These are phyloP conservation scores for Polylopha cassiicola DNA, from an alignment of 2,888 invertebrate genomes.

Conservation along the genomic window DNA sequence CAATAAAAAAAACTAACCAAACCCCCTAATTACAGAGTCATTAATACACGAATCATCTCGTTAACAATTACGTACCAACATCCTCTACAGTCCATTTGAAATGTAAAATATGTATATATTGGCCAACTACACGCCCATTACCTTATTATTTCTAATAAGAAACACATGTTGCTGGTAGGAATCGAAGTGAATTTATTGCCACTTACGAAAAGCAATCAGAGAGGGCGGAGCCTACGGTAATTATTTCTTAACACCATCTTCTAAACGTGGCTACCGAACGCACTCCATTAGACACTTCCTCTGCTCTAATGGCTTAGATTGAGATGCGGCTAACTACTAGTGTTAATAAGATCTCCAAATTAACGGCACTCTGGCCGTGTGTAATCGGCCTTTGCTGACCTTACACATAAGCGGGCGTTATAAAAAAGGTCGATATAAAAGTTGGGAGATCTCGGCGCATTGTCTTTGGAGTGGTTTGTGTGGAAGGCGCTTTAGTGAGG, in stretches of 20 bases:
- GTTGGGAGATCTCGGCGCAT: slow-evolving; percentile 6
- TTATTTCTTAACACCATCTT: slow-evolving; percentile 74
- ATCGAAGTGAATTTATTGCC: slow-evolving; percentile 61
- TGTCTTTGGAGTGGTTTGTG: slow-evolving; percentile 11
- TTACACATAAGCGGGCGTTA: slow-evolving; percentile 4
- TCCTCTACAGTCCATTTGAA: slow-evolving; percentile 40
- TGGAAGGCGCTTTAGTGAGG: slow-evolving; percentile 23
- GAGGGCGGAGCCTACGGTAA: slow-evolving; percentile 65
- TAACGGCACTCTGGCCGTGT: slow-evolving; percentile 14
- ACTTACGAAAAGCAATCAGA: slow-evolving; percentile 71
- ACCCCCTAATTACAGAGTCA: slow-evolving; percentile 46
- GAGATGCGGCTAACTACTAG: slow-evolving; percentile 42
- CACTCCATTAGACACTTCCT: slow-evolving; percentile 58
- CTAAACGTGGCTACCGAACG: slow-evolving; percentile 60
- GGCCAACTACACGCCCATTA: slow-evolving; percentile 45
- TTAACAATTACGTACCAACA: slow-evolving; percentile 37
- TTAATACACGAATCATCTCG: slow-evolving; percentile 46
- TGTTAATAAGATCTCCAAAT: slow-evolving; percentile 22
- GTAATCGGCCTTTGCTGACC: slow-evolving; percentile 6
- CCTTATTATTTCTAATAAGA: slow-evolving; percentile 55
- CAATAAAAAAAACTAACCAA: slow-evolving; percentile 42
- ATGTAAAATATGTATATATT: slow-evolving; percentile 40
- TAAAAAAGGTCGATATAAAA: slow-evolving; percentile 10
- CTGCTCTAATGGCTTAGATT: slow-evolving; percentile 53
- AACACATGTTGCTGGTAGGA: slow-evolving; percentile 46